Evolutionary conservation across 2,797 vertebrate genomes (phyloP).

Genomic region (Pteronotus mesoamericanus): DNA sequence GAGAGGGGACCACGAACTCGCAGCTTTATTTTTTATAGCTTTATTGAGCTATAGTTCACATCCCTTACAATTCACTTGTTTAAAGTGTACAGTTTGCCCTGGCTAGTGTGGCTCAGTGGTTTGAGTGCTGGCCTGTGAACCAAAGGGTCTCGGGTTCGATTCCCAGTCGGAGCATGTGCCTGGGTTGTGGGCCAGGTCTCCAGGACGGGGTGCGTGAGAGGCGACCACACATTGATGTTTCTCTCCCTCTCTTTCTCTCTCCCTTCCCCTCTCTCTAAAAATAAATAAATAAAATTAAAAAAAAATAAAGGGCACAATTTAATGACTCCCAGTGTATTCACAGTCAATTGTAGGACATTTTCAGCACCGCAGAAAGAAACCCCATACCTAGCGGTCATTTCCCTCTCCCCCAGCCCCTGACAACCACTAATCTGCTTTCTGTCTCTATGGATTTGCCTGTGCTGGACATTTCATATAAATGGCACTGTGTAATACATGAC

Average conservation of each 20-base stretch:
- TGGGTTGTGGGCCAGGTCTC: too few relatives aligned
- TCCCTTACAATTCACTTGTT: neutral
- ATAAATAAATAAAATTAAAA: too few relatives aligned
- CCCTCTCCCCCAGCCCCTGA: too few relatives aligned
- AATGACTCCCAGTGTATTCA: neutral
- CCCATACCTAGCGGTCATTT: accelerated
- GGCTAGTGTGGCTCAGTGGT: too few relatives aligned
- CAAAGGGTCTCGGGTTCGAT: too few relatives aligned
- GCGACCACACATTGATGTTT: too few relatives aligned
- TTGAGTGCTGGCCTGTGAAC: too few relatives aligned
- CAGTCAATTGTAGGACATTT: neutral
- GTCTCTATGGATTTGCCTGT: neutral
- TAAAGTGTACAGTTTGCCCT: accelerated
- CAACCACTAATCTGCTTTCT: neutral
- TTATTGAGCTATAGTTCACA: neutral
- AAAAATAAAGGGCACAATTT: accelerated
- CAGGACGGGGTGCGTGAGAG: too few relatives aligned
- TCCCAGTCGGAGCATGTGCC: too few relatives aligned
- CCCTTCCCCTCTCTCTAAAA: too few relatives aligned
- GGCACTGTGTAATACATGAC: too few relatives aligned
- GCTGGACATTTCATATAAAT: neutral
- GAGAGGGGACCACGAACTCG: accelerated
- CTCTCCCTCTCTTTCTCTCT: too few relatives aligned
- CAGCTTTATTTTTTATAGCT: neutral
- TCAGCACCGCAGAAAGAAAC: neutral